Percentiles rank a stretch among this genome's conserved stretches.
phyloP scores from a whole-genome alignment of 2,888 invertebrate genomes.

The Leuctra nigra region DNA sequence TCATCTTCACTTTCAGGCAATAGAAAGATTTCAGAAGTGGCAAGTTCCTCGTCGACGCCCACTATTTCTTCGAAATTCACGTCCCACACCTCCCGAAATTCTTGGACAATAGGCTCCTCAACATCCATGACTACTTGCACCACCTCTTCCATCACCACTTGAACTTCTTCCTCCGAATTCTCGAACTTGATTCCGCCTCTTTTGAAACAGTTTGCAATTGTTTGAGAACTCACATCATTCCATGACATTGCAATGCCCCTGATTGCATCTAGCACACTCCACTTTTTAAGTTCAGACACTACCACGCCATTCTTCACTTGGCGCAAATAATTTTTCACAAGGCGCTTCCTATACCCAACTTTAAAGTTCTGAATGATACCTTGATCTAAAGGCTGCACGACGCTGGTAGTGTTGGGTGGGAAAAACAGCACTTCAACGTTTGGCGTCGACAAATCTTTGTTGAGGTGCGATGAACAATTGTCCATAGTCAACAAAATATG shows the following conservation, averaged over 20 bases:
- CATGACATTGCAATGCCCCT: background rate
- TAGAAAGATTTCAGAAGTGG: too few relatives aligned
- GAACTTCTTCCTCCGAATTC: too few relatives aligned
- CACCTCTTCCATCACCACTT: too few relatives aligned
- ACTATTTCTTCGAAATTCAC: too few relatives aligned
- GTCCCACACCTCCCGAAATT: too few relatives aligned
- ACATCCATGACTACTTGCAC: too few relatives aligned
- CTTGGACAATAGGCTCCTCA: too few relatives aligned
- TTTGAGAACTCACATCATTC: too few relatives aligned
- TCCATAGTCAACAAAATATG: background rate
- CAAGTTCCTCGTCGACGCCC: too few relatives aligned
- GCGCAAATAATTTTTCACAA: background rate
- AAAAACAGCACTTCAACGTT: background rate
- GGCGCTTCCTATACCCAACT: background rate
- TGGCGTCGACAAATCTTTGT: background rate
- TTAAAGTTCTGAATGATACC: background rate
- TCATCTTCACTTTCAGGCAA: too few relatives aligned
- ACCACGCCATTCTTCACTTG: background rate
- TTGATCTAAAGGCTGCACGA: slow-evolving; percentile 1
- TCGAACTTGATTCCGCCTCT: too few relatives aligned
- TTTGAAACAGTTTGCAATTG: too few relatives aligned
- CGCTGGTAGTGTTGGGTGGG: background rate
- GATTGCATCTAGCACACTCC: background rate
- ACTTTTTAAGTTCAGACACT: background rate
- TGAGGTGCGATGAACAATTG: background rate